Base-by-base conservation (phyloP, 2,797 vertebrate genomes). In the Xiphorhynchus erythropygius region DNA sequence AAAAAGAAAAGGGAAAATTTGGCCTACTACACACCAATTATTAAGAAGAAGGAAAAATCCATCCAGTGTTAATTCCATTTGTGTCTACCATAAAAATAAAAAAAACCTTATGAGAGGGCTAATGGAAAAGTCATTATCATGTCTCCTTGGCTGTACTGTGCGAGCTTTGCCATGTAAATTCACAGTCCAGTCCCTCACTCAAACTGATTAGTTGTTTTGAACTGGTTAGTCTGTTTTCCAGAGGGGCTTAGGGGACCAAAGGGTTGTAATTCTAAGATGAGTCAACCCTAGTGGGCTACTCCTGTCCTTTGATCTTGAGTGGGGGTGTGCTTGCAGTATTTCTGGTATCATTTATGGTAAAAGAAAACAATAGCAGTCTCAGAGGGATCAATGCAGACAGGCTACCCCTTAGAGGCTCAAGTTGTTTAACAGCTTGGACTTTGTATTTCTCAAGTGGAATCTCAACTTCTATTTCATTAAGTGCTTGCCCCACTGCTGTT, bases 21-120 rank as follows among this genome's bases (percentile, higher is more conserved):
- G 1, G 17, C 17, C 52, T 30, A 22, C 11, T 7, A 46, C 19
- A 73, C 16, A 59, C 2, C 0, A 3, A 15, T 35, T 55, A n/a
- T 42, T 49, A 32, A 81, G 65, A 81, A 22, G 25, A 67, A 32
- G 18, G 7, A 46, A 35, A 7, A 81, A 23, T 22, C 17, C 18
- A 32, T 4, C 25, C 13, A 23, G 5, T 35, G 41, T 19, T 55
- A 63, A 42, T n/a, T 68, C 0, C 0, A 3, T 49, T 49, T 5
- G 11, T 15, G 30, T 27, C 33, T 60, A 68, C 12, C 52, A 47
- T 18, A 14, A 19, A 62, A 35, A 8, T 11, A 62, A 42, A 5
- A 18, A 55, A 55, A 27, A 59, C 35, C 5, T 32, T 28, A 8
- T 30, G 42, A 55, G 39, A 5, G 9, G 12, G 4, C 6, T 42